Conservation (phyloP, 2,888 invertebrate species). For the Branchipolynoe longqiensis region DNA sequence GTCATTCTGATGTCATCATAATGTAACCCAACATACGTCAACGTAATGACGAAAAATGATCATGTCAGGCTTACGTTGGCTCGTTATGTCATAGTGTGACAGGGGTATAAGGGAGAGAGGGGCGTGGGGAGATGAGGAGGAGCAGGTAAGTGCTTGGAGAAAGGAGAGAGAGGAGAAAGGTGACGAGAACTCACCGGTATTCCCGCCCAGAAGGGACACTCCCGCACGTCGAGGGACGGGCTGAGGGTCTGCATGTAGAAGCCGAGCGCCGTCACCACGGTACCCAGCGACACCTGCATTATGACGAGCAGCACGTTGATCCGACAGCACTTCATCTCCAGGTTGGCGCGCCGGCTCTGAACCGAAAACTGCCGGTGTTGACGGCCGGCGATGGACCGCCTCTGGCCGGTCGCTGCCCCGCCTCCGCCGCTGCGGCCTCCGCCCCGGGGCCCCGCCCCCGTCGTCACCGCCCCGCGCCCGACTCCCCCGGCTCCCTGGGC, state of each 20-base stretch:
- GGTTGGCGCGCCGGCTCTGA: constrained; percentile 54
- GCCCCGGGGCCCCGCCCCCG: not conserved
- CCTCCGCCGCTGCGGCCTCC: not conserved
- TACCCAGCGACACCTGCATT: constrained; percentile 71
- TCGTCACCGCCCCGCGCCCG: not conserved
- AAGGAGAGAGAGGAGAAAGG: not conserved
- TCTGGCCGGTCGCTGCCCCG: not conserved
- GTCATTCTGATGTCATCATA: too few species aligned
- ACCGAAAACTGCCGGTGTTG: constrained; percentile 24
- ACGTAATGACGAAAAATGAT: too few species aligned
- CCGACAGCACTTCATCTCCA: constrained; percentile 69
- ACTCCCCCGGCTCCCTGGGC: not conserved
- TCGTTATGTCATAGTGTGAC: too few species aligned
- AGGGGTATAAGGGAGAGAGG: not conserved
- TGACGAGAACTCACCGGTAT: constrained; percentile 70
- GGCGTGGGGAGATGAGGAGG: not conserved
- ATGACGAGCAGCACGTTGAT: constrained; percentile 71
- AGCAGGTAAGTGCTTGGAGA: not conserved
- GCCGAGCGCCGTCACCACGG: constrained; percentile 69
- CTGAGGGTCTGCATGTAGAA: constrained; percentile 71
- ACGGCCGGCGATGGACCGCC: not conserved
- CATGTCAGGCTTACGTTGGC: too few species aligned
- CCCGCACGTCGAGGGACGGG: constrained; percentile 68
- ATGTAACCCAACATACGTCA: too few species aligned
- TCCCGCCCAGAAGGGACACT: constrained; percentile 73